phyloP scores from a whole-genome alignment of 2,113 vertebrate species.

The Todiramphus saurophagus region DNA sequence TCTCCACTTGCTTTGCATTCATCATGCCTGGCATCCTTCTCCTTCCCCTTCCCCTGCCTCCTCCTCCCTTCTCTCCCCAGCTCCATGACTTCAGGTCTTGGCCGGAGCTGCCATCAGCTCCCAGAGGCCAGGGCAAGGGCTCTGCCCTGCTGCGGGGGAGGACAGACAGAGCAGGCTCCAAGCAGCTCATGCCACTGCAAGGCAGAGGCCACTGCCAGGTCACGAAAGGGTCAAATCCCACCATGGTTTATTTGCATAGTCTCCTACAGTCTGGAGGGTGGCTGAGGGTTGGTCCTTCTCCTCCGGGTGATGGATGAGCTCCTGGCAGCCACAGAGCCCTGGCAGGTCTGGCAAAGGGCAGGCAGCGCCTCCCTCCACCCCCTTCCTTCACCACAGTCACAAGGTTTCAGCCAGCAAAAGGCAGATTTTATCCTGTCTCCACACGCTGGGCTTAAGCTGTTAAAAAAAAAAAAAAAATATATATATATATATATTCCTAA shows the following conservation, averaged over 20 bases:
- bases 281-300: not conserved
- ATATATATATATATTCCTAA: too few relatives aligned
- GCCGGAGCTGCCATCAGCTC: not conserved
- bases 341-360: rapidly evolving
- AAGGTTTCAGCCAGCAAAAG: not conserved
- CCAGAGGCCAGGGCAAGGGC: not conserved
- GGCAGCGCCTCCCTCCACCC: not conserved
- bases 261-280: rapidly evolving
- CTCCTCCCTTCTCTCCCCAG: not conserved
- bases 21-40: not conserved
- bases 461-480: not conserved
- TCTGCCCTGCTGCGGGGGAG: rapidly evolving
- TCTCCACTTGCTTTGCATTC: rapidly evolving
- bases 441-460: not conserved
- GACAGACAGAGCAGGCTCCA: not conserved
- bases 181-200: not conserved
- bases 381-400: not conserved
- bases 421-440: not conserved
- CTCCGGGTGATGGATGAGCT: not conserved
- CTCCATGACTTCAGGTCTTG: not conserved
- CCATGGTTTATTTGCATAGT: rapidly evolving
- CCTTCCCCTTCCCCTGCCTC: not conserved
- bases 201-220: not conserved
- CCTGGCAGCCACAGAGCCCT: not conserved
- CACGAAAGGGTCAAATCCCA: not conserved